A percentile compares a stretch with the other conserved stretches of the same genome.
These are phyloP conservation scores for Furnarius figulus DNA, from an alignment of 2,113 vertebrate species.

Conservation along the genomic window DNA sequence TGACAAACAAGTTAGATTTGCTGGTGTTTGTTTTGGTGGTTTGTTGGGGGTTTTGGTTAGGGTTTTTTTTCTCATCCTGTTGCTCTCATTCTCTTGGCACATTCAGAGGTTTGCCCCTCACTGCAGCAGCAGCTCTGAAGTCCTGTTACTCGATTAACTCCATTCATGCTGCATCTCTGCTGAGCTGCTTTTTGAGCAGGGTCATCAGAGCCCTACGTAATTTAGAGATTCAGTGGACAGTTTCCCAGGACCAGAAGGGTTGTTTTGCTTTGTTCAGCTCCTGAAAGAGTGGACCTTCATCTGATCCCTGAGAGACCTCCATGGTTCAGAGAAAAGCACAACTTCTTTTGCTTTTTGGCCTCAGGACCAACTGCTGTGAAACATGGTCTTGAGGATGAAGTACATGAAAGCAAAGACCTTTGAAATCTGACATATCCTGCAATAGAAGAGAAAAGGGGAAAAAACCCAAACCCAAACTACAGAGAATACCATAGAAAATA, in stretches of 20 bases:
- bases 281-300: not conserved
- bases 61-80: not conserved
- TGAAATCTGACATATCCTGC: constrained; percentile 3
- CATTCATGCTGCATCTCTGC: not conserved
- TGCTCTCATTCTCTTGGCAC: not conserved
- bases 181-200: not conserved
- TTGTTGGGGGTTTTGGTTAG: not conserved
- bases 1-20: constrained; percentile 8
- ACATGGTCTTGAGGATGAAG: not conserved
- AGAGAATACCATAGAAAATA: not conserved
- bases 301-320: not conserved
- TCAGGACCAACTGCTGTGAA: constrained; percentile 11
- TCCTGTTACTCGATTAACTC: not conserved
- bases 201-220: not conserved
- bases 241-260: not conserved
- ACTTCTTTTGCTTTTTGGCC: not conserved
- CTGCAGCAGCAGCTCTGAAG: not conserved
- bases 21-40: not conserved
- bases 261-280: not conserved
- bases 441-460: not conserved
- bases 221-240: not conserved
- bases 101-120: not conserved
- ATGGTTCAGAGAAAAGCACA: not conserved
- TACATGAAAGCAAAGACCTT: not conserved
- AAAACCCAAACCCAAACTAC: not conserved